Base-by-base conservation (phyloP, 30 jellyfish, hydroid and myxozoan genomes). In the Hydra vulgaris region DNA sequence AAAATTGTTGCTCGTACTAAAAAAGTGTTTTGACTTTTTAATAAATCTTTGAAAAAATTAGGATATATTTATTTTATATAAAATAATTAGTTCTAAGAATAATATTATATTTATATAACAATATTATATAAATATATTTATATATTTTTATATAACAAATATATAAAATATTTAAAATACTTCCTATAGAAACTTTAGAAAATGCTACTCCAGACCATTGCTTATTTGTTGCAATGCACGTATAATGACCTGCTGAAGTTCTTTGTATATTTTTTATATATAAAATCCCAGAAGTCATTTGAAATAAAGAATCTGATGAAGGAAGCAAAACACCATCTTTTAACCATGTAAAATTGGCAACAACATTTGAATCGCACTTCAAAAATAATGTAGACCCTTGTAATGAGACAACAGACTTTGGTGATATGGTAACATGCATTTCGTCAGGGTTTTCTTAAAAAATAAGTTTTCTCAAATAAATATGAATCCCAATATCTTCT, bases 341-440 rank as follows among this genome's bases (percentile, higher is more conserved):
- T 23, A 88, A 83, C 96, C 96, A 88, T 12, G 94, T 83, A 81
- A 54, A 88, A 17, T 74, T 78, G 27, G 94, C 96, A 0, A 86
- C 94, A 27, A 89, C 89, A 78, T 75, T 68, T 12, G 84, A 87
- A 53, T 56, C 25, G 77, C 96, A 88, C 82, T 79, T 66, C 74
- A 88, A 71, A n/a, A 70, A 84, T 0, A 78, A 69, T 20, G 83
- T 69, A 25, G 83, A 83, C 15, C 85, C 83, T n/a, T 54, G 79
- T 16, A 73, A 22, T 66, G 70, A 77, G 0, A 71, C 56, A 27
- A 82, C 17, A 4, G 52, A 55, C 70, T 53, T 54, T 27, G 96
- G 96, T 74, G 79, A 18, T 68, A 81, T 53, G 23, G 79, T 77
- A 25, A 82, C 88, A 25, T 70, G 61, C 61, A 40, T 40, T 40